Percentiles rank a stretch among this genome's conserved stretches.
Conservation (phyloP, 2,113 vertebrate species). For the Typhlomys cinereus region DNA sequence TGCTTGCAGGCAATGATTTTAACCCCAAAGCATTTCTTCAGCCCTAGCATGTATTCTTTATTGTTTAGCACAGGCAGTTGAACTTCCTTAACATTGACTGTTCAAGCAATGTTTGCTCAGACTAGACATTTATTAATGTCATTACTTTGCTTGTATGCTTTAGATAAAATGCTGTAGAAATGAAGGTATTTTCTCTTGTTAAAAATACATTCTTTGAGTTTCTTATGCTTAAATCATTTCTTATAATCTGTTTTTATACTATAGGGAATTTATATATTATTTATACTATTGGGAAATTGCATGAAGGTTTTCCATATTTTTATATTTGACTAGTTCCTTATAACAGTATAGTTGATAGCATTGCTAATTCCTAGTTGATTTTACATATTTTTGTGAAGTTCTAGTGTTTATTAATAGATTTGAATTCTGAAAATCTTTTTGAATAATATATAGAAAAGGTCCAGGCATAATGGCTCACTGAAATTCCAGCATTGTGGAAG, state of each 20-base stretch:
- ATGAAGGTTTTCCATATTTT: too few species aligned
- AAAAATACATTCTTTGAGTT: neutral
- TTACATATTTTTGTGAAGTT: neutral
- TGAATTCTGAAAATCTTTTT: neutral
- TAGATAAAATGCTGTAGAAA: neutral
- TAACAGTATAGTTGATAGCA: neutral
- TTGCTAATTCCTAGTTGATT: conserved; percentile 4
- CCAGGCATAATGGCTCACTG: neutral
- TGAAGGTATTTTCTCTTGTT: neutral
- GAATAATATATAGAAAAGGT: neutral
- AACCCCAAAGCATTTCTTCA: too few species aligned
- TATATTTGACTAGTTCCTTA: neutral
- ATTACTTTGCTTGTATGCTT: neutral
- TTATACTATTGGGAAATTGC: neutral
- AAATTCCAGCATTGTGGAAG: neutral
- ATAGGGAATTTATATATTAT: neutral
- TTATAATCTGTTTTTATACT: neutral
- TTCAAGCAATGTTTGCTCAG: neutral
- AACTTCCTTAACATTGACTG: neutral
- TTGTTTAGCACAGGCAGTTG: neutral
- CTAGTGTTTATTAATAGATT: neutral
- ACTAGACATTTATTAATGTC: neutral
- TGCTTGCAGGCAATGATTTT: too few species aligned
- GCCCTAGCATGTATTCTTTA: neutral
- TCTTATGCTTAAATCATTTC: conserved; percentile 12